A percentile compares a stretch with the other conserved stretches of the same genome.
These are phyloP conservation scores for Eudyptes chrysolophus DNA, from an alignment of 2,113 vertebrate species.

Conservation along the genomic window DNA sequence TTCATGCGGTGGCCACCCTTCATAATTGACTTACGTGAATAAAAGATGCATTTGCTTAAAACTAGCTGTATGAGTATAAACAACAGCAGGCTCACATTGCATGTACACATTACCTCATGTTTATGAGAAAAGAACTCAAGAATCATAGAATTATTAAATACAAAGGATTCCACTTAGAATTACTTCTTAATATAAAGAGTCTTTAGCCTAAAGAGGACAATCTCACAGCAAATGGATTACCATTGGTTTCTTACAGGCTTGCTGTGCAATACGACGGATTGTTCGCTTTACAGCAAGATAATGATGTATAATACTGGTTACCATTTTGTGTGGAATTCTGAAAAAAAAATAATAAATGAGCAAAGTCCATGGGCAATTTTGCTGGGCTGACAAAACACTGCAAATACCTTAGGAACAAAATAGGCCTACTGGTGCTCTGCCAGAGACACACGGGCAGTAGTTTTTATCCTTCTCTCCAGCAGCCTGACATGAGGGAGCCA, in stretches of 20 bases:
- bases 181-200: not conserved
- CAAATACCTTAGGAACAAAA: not conserved
- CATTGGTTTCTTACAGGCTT: not conserved
- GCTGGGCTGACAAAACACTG: not conserved
- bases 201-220: not conserved
- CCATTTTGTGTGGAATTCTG: not conserved
- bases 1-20: not conserved
- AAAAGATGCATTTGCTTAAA: not conserved
- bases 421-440: not conserved
- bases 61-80: slow-evolving; percentile 1
- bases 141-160: not conserved
- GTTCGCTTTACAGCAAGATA: not conserved
- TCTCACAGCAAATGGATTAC: not conserved
- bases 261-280: not conserved
- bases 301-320: not conserved
- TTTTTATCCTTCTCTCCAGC: not conserved
- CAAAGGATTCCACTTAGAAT: not conserved
- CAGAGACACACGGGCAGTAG: not conserved
- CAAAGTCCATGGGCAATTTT: not conserved
- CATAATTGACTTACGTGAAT: not conserved
- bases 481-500: not conserved
- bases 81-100: not conserved
- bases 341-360: not conserved
- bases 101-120: not conserved
- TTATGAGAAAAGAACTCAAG: not conserved